phyloP scores from a whole-genome alignment of 1,140 invertebrate species.

The Drosophila virilis region DNA sequence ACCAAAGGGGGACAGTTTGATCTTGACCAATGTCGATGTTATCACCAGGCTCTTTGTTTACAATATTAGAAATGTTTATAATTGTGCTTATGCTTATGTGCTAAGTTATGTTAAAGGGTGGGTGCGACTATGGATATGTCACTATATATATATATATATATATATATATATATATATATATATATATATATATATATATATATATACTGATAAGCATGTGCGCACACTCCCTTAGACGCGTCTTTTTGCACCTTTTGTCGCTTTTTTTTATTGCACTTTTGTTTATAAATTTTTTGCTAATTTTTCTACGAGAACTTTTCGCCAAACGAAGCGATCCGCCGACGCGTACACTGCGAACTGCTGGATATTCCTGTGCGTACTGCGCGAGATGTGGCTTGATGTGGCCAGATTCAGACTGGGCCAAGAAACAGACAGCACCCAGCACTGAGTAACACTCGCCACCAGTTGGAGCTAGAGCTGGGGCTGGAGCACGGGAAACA shows the following conservation, averaged over 20 bases:
- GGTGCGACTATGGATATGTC: no score
- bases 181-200: neutral
- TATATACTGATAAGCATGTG: neutral
- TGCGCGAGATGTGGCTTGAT: slow-evolving; percentile 35
- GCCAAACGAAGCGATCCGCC: slow-evolving; percentile 9
- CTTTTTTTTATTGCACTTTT: neutral
- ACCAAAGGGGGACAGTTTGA: no score
- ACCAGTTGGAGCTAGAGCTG: slow-evolving; percentile 27
- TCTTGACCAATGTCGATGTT: no score
- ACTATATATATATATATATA: no score
- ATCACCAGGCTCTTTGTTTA: no score
- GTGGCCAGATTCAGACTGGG: slow-evolving; percentile 30
- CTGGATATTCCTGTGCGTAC: slow-evolving; percentile 61
- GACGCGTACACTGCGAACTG: neutral
- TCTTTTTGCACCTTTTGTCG: slow-evolving; percentile 15
- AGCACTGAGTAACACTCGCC: slow-evolving; percentile 12
- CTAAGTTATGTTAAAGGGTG: no score
- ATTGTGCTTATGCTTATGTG: no score
- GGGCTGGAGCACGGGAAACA: slow-evolving; percentile 45
- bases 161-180: no score
- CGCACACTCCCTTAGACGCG: slow-evolving; percentile 2
- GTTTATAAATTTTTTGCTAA: neutral
- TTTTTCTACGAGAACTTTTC: slow-evolving; percentile 25
- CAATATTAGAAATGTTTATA: no score
- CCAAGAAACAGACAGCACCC: slow-evolving; percentile 24